These are phyloP conservation scores for Hemiscyllium ocellatum DNA, from an alignment of 2,113 vertebrate species.

Conservation along the genomic window DNA sequence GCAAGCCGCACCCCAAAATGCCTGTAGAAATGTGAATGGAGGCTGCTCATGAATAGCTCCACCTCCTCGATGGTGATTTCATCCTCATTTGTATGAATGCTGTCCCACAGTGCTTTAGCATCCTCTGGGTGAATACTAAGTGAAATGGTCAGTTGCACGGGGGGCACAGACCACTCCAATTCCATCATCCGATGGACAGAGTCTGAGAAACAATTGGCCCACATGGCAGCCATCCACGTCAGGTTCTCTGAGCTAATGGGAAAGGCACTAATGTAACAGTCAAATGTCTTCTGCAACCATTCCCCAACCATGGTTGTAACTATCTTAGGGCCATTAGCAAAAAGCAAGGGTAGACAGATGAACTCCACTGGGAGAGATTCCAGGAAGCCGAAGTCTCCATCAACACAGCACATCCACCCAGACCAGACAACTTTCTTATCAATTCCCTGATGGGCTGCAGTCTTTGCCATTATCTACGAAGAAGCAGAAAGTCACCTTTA, in stretches of 20 bases:
- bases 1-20: conserved; percentile 81
- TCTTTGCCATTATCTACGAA: conserved; percentile 63
- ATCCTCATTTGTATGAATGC: conserved; percentile 57
- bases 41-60: conserved; percentile 65
- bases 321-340: conserved; percentile 61
- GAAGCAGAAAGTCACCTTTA: neutral
- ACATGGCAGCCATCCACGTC: conserved; percentile 81
- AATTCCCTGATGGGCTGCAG: conserved; percentile 45
- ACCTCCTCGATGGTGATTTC: conserved; percentile 74
- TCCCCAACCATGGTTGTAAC: conserved; percentile 64
- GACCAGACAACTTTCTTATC: conserved; percentile 68
- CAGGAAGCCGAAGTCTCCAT: conserved; percentile 62
- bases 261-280: conserved; percentile 75
- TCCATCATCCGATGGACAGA: conserved; percentile 53
- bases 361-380: conserved; percentile 63
- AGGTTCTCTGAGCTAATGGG: conserved; percentile 68
- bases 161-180: conserved; percentile 72
- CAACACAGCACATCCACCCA: conserved; percentile 75
- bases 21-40: conserved; percentile 79
- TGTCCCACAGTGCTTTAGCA: conserved; percentile 77
- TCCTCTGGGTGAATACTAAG: conserved; percentile 72
- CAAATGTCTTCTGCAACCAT: conserved; percentile 83
- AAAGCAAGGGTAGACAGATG: conserved; percentile 76
- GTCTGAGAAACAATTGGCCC: conserved; percentile 68
- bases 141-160: conserved; percentile 66